Percentiles rank a stretch among this genome's conserved stretches.
These are phyloP conservation scores for Columba janthina DNA, from an alignment of 2,113 vertebrate species.

Conservation along the genomic window DNA sequence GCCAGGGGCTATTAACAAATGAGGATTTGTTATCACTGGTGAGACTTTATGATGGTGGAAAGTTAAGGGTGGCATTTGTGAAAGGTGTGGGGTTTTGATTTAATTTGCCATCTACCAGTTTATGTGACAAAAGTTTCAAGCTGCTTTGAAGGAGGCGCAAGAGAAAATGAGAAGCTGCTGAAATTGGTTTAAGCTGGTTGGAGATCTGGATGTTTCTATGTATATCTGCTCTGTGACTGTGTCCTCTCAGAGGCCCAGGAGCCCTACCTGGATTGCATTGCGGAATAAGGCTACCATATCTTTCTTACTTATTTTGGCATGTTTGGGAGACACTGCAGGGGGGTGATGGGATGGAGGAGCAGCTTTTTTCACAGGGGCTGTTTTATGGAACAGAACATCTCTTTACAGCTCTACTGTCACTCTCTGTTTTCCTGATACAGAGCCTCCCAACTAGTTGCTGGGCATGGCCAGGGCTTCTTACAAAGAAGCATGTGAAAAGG, in stretches of 20 bases:
- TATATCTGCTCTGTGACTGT: not conserved
- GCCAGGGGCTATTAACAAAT: not conserved
- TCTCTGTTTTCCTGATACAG: not conserved
- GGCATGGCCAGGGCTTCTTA: not conserved
- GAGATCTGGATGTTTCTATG: not conserved
- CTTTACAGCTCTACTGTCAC: not conserved
- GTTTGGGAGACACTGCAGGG: not conserved
- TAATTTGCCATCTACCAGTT: not conserved
- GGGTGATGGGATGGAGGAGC: not conserved
- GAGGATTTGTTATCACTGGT: not conserved
- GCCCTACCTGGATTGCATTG: not conserved
- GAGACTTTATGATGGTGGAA: not conserved
- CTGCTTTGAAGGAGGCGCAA: not conserved
- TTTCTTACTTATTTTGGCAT: not conserved
- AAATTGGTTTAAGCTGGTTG: not conserved
- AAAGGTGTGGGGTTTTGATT: not conserved
- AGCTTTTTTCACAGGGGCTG: not conserved
- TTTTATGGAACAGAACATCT: not conserved
- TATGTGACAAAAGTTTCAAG: not conserved
- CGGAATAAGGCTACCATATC: not conserved
- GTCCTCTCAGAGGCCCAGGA: not conserved
- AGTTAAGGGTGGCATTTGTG: not conserved
- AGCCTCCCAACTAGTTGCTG: not conserved
- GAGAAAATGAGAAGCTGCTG: not conserved
- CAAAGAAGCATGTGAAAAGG: not conserved